Evolutionary conservation across 37 sponge, comb jelly and placozoan genomes (phyloP).

Genomic region (Dysidea cf. avara): DNA sequence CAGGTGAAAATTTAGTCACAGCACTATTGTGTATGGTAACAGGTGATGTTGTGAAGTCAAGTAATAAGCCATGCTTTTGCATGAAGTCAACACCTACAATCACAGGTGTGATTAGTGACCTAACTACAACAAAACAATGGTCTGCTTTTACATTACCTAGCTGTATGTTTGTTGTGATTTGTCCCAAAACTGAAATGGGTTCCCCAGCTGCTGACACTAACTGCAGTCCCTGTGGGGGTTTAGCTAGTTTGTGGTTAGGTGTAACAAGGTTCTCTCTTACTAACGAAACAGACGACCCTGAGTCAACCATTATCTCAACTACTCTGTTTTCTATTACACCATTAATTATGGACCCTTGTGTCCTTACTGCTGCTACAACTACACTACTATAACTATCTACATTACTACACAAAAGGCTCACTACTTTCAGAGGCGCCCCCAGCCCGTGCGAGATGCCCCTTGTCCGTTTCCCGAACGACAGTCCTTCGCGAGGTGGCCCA

Average conservation of each 20-base stretch:
- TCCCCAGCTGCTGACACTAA: conserved; percentile 11
- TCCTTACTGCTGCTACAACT: conserved; percentile 18
- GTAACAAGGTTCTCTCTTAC: background rate
- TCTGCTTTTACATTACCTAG: conserved; percentile 7
- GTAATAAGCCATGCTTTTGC: conserved; percentile 17
- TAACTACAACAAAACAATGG: conserved; percentile 12
- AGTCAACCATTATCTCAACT: conserved; percentile 1
- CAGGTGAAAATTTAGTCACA: too few species aligned
- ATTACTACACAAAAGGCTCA: background rate
- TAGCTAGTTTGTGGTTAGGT: too few species aligned
- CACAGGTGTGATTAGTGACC: conserved; percentile 18
- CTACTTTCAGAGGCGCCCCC: conserved; percentile 13
- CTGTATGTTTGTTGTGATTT: background rate
- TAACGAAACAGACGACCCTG: conserved; percentile 12
- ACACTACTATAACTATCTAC: too few species aligned
- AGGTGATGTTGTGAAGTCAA: conserved; percentile 25
- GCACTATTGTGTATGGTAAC: conserved; percentile 6
- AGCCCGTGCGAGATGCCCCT: conserved; percentile 17
- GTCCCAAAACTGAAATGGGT: conserved; percentile 14
- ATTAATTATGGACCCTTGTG: background rate
- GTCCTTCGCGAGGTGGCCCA: conserved; percentile 15
- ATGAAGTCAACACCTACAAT: conserved; percentile 9
- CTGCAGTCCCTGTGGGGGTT: too few species aligned
- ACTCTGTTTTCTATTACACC: background rate
- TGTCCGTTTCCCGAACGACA: conserved; percentile 18